phyloP scores from a whole-genome alignment of 2,113 vertebrate species.

The Clarias magur region DNA sequence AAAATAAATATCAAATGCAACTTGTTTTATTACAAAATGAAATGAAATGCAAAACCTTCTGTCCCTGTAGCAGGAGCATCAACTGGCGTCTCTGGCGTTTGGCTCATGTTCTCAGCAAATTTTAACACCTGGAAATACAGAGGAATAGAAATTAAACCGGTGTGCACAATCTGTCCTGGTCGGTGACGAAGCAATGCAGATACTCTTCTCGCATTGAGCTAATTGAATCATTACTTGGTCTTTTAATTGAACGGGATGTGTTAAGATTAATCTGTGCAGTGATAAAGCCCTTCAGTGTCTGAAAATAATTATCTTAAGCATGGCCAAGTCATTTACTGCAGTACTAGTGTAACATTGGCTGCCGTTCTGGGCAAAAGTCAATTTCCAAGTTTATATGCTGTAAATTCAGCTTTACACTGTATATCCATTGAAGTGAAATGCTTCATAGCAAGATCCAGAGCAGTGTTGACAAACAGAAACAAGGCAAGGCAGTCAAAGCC shows the following conservation, averaged over 20 bases:
- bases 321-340: background rate
- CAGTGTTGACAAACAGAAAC: background rate
- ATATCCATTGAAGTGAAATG: background rate
- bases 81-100: constrained; percentile 70
- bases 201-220: background rate
- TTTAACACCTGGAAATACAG: constrained; percentile 48
- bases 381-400: background rate
- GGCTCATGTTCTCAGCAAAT: constrained; percentile 70
- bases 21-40: constrained; percentile 14
- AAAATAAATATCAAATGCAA: constrained; percentile 1
- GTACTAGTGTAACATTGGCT: background rate
- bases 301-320: background rate
- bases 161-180: background rate
- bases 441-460: background rate
- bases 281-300: background rate
- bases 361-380: background rate
- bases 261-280: background rate
- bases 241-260: background rate
- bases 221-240: background rate
- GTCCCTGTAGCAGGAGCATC: constrained; percentile 68
- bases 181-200: background rate
- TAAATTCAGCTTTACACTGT: background rate
- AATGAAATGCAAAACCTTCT: constrained; percentile 70
- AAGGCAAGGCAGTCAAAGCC: background rate
- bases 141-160: background rate